phyloP scores from a whole-genome alignment of 2,888 invertebrate species.

The Auanema freiburgensis region DNA sequence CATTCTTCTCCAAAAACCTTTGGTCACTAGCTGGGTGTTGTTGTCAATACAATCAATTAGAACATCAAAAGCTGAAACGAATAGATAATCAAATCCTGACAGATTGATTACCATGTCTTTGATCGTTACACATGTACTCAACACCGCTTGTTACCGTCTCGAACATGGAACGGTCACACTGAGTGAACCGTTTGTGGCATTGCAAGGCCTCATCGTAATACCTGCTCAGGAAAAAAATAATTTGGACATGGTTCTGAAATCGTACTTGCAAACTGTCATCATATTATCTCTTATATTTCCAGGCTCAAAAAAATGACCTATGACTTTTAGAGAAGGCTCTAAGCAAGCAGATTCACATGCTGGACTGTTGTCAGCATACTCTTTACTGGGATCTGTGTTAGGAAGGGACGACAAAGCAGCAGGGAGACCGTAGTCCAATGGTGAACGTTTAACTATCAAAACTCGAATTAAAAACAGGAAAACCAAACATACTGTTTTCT shows the following conservation, averaged over 20 bases:
- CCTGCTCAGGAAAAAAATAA: slow-evolving; percentile 5
- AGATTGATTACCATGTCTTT: slow-evolving; percentile 9
- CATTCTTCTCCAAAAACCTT: slow-evolving; percentile 1
- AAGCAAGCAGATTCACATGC: slow-evolving; percentile 12
- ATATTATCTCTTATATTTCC: slow-evolving; percentile 6
- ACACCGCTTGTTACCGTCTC: slow-evolving; percentile 12
- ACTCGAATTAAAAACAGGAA: too few relatives aligned
- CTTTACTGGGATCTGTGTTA: too few relatives aligned
- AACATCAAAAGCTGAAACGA: slow-evolving; percentile 16
- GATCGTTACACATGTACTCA: slow-evolving; percentile 12
- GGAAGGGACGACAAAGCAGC: too few relatives aligned
- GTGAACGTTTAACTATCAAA: too few relatives aligned
- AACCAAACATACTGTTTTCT: too few relatives aligned
- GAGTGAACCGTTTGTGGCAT: slow-evolving; percentile 11
- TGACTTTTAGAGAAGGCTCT: background rate
- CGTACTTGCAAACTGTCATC: slow-evolving; percentile 6
- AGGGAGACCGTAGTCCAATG: too few relatives aligned
- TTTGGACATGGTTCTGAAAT: background rate
- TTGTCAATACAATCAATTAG: slow-evolving; percentile 5
- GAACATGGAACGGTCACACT: slow-evolving; percentile 14
- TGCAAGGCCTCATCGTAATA: slow-evolving; percentile 12
- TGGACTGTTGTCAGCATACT: background rate
- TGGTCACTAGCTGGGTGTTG: background rate
- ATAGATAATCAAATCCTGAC: too few relatives aligned
- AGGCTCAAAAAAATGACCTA: slow-evolving; percentile 2